Evolutionary conservation across 2,888 invertebrate genomes (phyloP).

Genomic region (Plemyria rubiginata): DNA sequence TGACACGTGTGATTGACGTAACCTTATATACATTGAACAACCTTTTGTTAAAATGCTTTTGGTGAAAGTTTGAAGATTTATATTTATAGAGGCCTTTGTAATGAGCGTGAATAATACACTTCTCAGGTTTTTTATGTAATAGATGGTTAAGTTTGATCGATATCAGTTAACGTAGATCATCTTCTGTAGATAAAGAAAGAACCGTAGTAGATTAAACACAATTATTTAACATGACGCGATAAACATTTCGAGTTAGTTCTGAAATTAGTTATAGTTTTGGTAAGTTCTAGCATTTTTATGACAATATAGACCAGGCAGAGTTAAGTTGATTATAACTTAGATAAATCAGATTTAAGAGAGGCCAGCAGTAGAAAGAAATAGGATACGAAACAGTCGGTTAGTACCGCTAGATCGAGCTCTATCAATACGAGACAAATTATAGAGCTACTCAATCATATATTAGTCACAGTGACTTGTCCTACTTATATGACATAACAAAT

Average conservation of each 20-base stretch:
- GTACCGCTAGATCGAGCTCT: too few species aligned
- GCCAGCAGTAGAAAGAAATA: too few species aligned
- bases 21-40: constrained; percentile 36
- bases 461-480: constrained; percentile 7
- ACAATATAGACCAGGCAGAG: too few species aligned
- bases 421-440: too few species aligned
- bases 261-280: too few species aligned
- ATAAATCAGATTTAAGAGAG: too few species aligned
- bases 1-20: constrained; percentile 40
- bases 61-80: constrained; percentile 40
- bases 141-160: constrained; percentile 10
- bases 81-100: constrained; percentile 27
- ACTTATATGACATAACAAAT: constrained; percentile 35
- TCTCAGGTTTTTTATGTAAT: constrained; percentile 17
- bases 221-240: too few species aligned
- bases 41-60: constrained; percentile 34
- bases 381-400: too few species aligned
- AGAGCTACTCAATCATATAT: background rate
- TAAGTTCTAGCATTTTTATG: too few species aligned
- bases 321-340: too few species aligned
- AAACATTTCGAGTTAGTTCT: too few species aligned
- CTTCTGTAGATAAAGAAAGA: background rate
- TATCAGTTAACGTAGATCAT: background rate
- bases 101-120: constrained; percentile 26
- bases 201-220: too few species aligned